These are phyloP conservation scores for Pygoscelis adeliae DNA, from an alignment of 2,113 vertebrate genomes.

Conservation along the genomic window DNA sequence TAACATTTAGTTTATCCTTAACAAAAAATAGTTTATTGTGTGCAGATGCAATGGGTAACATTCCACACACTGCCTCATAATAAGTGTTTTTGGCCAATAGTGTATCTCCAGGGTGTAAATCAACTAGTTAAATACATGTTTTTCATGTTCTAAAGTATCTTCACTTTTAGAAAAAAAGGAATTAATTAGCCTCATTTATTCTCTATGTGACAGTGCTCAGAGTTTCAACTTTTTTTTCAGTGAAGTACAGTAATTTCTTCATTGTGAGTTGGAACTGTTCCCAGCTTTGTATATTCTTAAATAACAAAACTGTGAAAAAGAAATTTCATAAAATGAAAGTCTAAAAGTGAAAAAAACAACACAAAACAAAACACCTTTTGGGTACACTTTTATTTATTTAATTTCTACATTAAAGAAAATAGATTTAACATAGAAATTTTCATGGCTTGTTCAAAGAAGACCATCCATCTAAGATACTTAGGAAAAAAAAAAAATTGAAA, in stretches of 20 bases:
- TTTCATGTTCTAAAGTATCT: constrained; percentile 44
- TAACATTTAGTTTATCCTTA: not conserved
- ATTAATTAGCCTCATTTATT: constrained; percentile 31
- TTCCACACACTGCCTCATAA: not conserved
- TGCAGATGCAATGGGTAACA: not conserved
- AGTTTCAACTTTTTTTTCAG: not conserved
- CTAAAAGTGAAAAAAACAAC: not conserved
- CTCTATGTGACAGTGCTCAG: not conserved
- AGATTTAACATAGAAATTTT: not conserved
- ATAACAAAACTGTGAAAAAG: constrained; percentile 5
- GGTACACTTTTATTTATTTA: not conserved
- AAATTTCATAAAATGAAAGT: not conserved
- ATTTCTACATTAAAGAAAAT: not conserved
- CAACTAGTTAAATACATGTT: constrained; percentile 5
- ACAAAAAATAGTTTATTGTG: not conserved
- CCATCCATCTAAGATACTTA: not conserved
- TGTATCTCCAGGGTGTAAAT: not conserved
- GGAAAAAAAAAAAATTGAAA: not conserved
- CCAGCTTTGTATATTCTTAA: constrained; percentile 35
- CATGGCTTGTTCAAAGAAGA: rapidly evolving
- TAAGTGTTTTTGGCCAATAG: not conserved
- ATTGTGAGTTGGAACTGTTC: constrained; percentile 13
- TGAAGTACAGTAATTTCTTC: not conserved
- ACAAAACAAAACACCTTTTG: not conserved
- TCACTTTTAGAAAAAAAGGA: constrained; percentile 15